Evolutionary conservation across 2,113 vertebrate genomes (phyloP).

Genomic region (Gila orcuttii): DNA sequence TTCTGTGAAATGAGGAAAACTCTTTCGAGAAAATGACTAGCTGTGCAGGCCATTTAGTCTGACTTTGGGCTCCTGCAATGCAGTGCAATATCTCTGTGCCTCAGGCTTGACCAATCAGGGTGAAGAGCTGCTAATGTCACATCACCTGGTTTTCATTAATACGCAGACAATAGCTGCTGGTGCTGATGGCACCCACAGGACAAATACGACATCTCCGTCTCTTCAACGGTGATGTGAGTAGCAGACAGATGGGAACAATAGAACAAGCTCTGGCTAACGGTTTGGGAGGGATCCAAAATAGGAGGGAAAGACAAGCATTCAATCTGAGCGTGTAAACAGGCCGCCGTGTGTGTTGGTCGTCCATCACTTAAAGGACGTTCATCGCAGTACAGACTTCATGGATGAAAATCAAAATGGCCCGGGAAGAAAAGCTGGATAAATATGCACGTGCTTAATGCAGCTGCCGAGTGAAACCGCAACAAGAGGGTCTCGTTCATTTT

Average conservation of each 20-base stretch:
- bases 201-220: conserved; percentile 42
- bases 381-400: conserved; percentile 23
- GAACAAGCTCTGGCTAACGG: conserved; percentile 4
- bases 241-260: conserved; percentile 42
- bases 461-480: conserved; percentile 4
- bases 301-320: conserved; percentile 39
- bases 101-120: conserved; percentile 39
- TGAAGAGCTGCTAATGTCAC: conserved; percentile 8
- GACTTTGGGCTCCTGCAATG: conserved; percentile 16
- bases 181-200: conserved; percentile 31
- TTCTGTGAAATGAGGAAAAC: not conserved
- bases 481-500: conserved; percentile 30
- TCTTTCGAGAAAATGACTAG: conserved; percentile 24
- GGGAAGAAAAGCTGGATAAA: conserved; percentile 27
- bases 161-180: conserved; percentile 34
- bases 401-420: conserved; percentile 43
- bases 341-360: conserved; percentile 43
- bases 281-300: conserved; percentile 39
- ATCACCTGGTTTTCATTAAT: conserved; percentile 50
- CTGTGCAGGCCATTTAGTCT: not conserved
- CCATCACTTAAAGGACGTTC: conserved; percentile 42
- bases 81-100: conserved; percentile 19
- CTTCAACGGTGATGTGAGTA: conserved; percentile 17
- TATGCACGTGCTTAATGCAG: conserved; percentile 20
- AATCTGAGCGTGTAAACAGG: conserved; percentile 49